Evolutionary conservation across 1,140 invertebrate genomes (phyloP).

Genomic region (Brachionus paranguensis): DNA sequence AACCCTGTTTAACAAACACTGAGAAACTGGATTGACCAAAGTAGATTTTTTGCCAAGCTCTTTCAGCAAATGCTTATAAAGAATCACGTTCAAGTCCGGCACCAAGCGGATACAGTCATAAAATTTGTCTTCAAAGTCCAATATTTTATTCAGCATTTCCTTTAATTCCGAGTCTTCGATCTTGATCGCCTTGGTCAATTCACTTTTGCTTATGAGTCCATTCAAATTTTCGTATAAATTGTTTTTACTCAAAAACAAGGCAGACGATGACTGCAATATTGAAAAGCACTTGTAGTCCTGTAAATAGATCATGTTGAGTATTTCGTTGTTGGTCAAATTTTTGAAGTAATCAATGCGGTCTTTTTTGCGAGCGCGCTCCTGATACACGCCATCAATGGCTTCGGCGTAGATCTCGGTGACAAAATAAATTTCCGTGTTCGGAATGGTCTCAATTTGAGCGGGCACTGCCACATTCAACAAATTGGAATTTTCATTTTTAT

Average conservation of each 20-base stretch:
- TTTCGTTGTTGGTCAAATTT: constrained; percentile 22
- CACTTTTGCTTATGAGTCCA: not conserved
- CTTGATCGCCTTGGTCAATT: not conserved
- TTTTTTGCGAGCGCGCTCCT: not conserved
- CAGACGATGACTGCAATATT: not conserved
- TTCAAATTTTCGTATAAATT: not conserved
- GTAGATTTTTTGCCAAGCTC: not conserved
- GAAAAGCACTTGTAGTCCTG: constrained; percentile 21
- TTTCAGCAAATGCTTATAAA: not conserved
- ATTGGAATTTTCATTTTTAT: not conserved
- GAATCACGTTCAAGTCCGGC: not conserved
- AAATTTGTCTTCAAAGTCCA: not conserved
- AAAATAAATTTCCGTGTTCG: not conserved
- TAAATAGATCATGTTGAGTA: constrained; percentile 33
- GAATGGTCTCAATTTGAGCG: not conserved
- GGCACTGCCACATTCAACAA: not conserved
- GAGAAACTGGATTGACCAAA: not conserved
- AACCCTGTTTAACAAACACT: not conserved
- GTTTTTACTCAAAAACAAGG: constrained; percentile 1
- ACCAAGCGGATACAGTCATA: constrained; percentile 6
- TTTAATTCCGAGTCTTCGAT: not conserved
- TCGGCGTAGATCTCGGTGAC: not conserved
- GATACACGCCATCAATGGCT: constrained; percentile 11
- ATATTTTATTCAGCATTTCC: not conserved
- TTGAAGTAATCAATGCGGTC: constrained; percentile 9